A percentile compares a stretch with the other conserved stretches of the same genome.
These are phyloP conservation scores for Petrocephalus schoutedeni DNA, from an alignment of 2,797 vertebrate species.

Conservation along the genomic window DNA sequence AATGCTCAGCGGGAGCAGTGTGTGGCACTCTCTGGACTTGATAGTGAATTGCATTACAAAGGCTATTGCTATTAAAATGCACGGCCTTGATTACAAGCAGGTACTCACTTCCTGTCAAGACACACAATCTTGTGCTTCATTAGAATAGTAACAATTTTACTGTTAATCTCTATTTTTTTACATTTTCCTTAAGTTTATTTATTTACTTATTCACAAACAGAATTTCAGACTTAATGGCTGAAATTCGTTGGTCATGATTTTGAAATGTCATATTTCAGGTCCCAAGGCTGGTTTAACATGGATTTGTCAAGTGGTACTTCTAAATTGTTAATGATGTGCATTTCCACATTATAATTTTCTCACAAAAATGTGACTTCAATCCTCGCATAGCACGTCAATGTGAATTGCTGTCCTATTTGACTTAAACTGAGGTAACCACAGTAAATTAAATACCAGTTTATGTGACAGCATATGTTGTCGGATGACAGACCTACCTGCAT, in stretches of 20 bases:
- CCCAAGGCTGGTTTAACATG: constrained; percentile 2
- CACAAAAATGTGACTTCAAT: background rate
- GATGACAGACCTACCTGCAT: background rate
- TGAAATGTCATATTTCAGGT: background rate
- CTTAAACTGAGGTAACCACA: background rate
- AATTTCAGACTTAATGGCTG: constrained; percentile 17
- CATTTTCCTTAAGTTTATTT: constrained; percentile 11
- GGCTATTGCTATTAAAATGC: background rate
- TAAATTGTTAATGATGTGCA: constrained; percentile 1
- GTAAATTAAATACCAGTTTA: background rate
- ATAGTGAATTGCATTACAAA: background rate
- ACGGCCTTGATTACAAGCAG: background rate
- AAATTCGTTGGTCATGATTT: constrained; percentile 19
- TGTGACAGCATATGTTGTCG: background rate
- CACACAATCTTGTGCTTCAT: constrained; percentile 4
- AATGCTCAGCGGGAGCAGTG: background rate
- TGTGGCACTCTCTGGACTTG: background rate
- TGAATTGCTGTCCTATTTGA: background rate
- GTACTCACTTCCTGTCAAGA: background rate
- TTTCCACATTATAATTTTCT: background rate
- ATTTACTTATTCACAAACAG: constrained; percentile 20
- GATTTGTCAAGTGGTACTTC: background rate
- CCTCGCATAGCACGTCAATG: background rate
- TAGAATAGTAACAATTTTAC: background rate
- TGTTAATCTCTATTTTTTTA: constrained; percentile 9